These are phyloP conservation scores for Aphidius ervi DNA, from an alignment of 1,140 invertebrate genomes.

Conservation along the genomic window DNA sequence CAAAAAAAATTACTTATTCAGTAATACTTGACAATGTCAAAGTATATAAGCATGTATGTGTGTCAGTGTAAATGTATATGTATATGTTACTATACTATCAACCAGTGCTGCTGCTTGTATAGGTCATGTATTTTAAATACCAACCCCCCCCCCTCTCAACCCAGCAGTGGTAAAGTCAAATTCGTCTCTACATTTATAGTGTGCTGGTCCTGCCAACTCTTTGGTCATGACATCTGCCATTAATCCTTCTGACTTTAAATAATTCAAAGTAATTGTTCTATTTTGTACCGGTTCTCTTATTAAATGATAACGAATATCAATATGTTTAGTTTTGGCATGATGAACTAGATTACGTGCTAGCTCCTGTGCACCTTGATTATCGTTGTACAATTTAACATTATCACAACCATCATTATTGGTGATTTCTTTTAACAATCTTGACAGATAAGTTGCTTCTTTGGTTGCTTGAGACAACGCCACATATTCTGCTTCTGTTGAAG, in stretches of 20 bases:
- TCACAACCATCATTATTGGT: neutral
- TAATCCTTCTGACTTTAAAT: neutral
- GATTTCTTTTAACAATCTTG: neutral
- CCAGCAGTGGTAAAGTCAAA: too few species aligned
- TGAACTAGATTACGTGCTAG: neutral
- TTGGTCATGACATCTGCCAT: constrained; percentile 9
- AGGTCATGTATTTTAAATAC: too few species aligned
- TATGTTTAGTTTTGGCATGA: constrained; percentile 1
- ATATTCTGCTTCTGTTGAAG: constrained; percentile 6
- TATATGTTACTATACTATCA: too few species aligned
- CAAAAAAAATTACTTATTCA: too few species aligned
- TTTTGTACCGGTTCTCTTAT: neutral
- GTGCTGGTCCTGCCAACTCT: neutral
- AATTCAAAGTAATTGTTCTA: neutral
- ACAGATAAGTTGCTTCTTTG: neutral
- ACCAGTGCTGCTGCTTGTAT: too few species aligned
- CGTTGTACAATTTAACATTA: neutral
- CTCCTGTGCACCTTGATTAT: constrained; percentile 7
- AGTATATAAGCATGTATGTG: too few species aligned
- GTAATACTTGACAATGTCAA: too few species aligned
- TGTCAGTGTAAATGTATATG: too few species aligned
- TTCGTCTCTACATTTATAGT: neutral
- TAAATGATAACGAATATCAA: constrained; percentile 9
- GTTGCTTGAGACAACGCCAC: constrained; percentile 8
- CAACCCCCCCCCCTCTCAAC: too few species aligned